Conservation (phyloP, 2,797 vertebrate species). For the Onychomys torridus region DNA sequence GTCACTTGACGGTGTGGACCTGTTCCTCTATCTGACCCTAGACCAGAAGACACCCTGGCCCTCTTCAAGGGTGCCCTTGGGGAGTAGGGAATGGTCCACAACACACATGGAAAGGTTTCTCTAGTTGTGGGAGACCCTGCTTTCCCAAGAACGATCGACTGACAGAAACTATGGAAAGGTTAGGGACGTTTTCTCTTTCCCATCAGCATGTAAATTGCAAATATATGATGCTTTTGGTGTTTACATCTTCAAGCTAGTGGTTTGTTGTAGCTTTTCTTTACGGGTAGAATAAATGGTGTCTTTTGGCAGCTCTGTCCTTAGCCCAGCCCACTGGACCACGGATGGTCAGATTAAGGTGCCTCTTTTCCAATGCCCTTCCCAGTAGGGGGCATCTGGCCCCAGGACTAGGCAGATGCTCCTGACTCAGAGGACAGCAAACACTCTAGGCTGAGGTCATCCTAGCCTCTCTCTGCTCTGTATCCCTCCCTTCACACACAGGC, state of each 20-base stretch:
- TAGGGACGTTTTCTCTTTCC: conserved; percentile 5
- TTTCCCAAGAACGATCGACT: neutral
- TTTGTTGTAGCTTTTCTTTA: neutral
- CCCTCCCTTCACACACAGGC: conserved; percentile 14
- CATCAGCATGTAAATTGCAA: neutral
- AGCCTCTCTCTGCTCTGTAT: neutral
- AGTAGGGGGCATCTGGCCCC: neutral
- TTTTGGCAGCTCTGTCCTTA: neutral
- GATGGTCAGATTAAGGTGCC: neutral
- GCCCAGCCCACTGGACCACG: neutral
- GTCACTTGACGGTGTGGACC: neutral
- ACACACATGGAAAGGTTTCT: neutral
- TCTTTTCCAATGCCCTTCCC: neutral
- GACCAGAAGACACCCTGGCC: neutral
- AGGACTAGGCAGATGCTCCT: conserved; percentile 64
- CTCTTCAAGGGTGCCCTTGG: neutral
- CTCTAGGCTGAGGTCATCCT: conserved; percentile 60
- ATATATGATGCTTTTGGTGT: neutral
- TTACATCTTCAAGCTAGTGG: neutral
- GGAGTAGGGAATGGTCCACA: neutral
- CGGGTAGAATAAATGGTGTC: neutral
- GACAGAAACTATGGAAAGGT: neutral
- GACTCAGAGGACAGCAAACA: conserved; percentile 64
- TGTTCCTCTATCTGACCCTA: neutral
- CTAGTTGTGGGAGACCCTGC: neutral